Conservation (phyloP, 2,888 invertebrate species). For the Sminthurinus aureus region DNA sequence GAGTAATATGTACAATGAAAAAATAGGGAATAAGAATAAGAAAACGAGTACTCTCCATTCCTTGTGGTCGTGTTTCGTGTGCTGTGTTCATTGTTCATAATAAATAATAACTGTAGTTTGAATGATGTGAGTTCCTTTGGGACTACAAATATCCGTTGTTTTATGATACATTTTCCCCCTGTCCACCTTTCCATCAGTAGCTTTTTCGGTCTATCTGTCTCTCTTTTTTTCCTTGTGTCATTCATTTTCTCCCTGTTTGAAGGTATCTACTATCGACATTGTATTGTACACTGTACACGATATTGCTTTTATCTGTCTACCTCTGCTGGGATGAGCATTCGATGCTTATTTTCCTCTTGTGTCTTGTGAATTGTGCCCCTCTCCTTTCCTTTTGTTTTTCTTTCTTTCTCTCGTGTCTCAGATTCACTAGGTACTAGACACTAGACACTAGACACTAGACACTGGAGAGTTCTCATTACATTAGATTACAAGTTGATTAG, state of each 20-base stretch:
- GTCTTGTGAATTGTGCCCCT: too few species aligned
- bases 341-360: too few species aligned
- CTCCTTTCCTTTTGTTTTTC: not conserved
- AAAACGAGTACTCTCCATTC: conserved; percentile 28
- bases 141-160: not conserved
- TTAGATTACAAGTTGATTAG: too few species aligned
- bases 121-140: conserved; percentile 17
- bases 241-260: not conserved
- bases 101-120: not conserved
- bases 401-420: not conserved
- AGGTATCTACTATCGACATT: too few species aligned
- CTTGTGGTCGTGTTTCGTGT: conserved; percentile 22
- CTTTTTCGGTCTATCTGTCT: not conserved
- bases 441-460: too few species aligned
- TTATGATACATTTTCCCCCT: not conserved
- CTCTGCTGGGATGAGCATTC: too few species aligned
- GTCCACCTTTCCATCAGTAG: conserved; percentile 1
- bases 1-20: too few species aligned
- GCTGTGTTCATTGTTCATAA: not conserved
- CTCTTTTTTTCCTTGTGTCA: not conserved
- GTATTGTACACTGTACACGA: too few species aligned
- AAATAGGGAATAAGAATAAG: not conserved
- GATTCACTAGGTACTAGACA: too few species aligned
- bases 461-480: too few species aligned
- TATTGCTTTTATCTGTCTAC: too few species aligned